Percentiles rank a stretch among this genome's conserved stretches.
Conservation (phyloP, 2,797 vertebrate genomes). For the Salmo trutta region DNA sequence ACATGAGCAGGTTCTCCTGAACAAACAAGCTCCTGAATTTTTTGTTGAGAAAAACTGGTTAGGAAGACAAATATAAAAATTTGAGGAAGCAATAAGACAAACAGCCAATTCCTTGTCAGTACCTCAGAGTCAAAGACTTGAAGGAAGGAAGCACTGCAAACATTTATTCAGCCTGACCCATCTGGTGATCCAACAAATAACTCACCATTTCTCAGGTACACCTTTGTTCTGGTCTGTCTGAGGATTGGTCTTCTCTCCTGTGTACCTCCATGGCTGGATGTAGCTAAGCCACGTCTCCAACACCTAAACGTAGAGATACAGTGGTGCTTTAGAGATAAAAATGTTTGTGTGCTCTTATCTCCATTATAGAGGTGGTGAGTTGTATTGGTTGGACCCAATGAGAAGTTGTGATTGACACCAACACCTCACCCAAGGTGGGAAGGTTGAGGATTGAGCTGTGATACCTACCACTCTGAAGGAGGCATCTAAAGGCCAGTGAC, state of each 20-base stretch:
- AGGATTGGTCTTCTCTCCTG: slow-evolving; percentile 72
- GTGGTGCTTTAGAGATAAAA: background rate
- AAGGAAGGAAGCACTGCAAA: background rate
- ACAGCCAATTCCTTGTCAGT: background rate
- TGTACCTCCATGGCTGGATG: slow-evolving; percentile 95
- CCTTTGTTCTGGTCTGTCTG: slow-evolving; percentile 75
- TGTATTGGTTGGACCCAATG: background rate
- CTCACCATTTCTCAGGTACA: slow-evolving; percentile 84
- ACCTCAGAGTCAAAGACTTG: background rate
- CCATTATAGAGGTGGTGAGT: background rate
- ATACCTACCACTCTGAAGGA: slow-evolving; percentile 92
- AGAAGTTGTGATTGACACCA: background rate
- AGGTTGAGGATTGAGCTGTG: background rate
- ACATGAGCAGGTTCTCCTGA: slow-evolving; percentile 95
- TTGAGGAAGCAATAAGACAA: too few relatives aligned
- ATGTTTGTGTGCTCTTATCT: too few relatives aligned
- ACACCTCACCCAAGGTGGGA: background rate
- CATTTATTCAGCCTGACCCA: too few relatives aligned
- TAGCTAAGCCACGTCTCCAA: slow-evolving; percentile 98
- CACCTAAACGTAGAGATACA: slow-evolving; percentile 74
- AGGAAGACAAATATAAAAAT: too few relatives aligned
- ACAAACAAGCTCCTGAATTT: slow-evolving; percentile 85
- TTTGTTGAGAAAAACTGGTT: slow-evolving; percentile 1
- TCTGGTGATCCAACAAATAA: too few relatives aligned
- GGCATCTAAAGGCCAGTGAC: slow-evolving; percentile 96